Percentiles rank a stretch among this genome's conserved stretches.
These are phyloP conservation scores for Corydoras maculifer DNA, from an alignment of 2,113 vertebrate genomes.

Conservation along the genomic window DNA sequence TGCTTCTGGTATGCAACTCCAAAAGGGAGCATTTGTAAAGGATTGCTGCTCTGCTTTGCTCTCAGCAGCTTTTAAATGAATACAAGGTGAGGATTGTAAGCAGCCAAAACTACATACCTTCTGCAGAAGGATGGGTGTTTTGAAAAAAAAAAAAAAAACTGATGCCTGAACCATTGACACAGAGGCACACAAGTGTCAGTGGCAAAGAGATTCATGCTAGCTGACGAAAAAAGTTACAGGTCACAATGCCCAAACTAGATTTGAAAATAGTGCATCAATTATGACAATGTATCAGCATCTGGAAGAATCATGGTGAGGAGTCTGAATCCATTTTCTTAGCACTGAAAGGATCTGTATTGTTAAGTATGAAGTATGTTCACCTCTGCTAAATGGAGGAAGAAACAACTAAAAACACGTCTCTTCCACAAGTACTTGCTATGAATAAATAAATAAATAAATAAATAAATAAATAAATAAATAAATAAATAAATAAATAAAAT, in stretches of 20 bases:
- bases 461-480: too few species aligned
- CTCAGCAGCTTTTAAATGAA: constrained; percentile 35
- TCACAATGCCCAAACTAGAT: constrained; percentile 18
- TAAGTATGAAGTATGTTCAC: too few species aligned
- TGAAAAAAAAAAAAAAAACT: constrained; percentile 1
- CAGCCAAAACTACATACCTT: constrained; percentile 23
- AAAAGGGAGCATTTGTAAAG: constrained; percentile 47
- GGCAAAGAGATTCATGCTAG: constrained; percentile 29
- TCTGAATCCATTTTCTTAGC: too few species aligned
- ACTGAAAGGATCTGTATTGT: too few species aligned
- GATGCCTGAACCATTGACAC: constrained; percentile 29
- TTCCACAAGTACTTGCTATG: too few species aligned
- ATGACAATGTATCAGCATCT: not conserved
- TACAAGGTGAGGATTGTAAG: constrained; percentile 32
- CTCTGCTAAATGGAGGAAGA: too few species aligned
- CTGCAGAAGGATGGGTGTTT: constrained; percentile 19
- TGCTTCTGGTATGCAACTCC: constrained; percentile 69
- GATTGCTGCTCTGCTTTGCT: constrained; percentile 47
- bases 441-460: too few species aligned
- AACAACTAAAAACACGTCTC: too few species aligned
- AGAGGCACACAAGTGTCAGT: constrained; percentile 33
- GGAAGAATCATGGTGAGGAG: too few species aligned
- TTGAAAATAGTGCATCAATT: constrained; percentile 27
- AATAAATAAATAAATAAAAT: too few species aligned
- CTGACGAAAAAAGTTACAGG: constrained; percentile 30